A percentile compares a stretch with the other conserved stretches of the same genome.
phyloP scores from a whole-genome alignment of 2,113 vertebrate species.

The Thalassarche chlororhynchos region DNA sequence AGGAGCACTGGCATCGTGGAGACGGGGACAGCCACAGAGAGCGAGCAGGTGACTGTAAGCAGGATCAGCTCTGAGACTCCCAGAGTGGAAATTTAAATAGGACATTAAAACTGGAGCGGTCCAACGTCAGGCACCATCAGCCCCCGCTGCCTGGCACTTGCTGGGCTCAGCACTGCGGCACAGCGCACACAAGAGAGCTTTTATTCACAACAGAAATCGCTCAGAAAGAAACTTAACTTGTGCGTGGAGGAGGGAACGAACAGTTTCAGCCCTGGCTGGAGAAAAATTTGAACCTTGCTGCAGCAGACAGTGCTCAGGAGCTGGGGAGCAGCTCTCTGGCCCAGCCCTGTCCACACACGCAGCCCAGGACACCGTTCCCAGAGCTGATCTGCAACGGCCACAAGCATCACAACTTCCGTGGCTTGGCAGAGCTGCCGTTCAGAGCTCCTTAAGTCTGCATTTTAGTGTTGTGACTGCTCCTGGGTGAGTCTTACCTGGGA shows the following conservation, averaged over 20 bases:
- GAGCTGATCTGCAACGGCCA: neutral
- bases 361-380: neutral
- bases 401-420: accelerated
- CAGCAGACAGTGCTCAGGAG: neutral
- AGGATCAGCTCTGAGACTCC: neutral
- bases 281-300: neutral
- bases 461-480: neutral
- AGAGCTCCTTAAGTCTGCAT: neutral
- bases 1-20: accelerated
- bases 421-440: neutral
- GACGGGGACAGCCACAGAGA: neutral
- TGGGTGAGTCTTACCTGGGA: neutral
- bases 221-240: neutral
- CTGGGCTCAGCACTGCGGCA: neutral
- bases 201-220: neutral
- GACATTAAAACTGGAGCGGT: neutral
- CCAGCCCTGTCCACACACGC: neutral
- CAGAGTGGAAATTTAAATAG: neutral
- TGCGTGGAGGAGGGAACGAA: neutral
- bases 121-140: neutral
- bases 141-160: accelerated
- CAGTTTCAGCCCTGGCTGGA: neutral
- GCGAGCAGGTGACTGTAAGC: accelerated
- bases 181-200: neutral
- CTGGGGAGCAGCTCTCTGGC: neutral